These are phyloP conservation scores for Drosophila kokeensis DNA, from an alignment of 2,888 invertebrate species.

Conservation along the genomic window DNA sequence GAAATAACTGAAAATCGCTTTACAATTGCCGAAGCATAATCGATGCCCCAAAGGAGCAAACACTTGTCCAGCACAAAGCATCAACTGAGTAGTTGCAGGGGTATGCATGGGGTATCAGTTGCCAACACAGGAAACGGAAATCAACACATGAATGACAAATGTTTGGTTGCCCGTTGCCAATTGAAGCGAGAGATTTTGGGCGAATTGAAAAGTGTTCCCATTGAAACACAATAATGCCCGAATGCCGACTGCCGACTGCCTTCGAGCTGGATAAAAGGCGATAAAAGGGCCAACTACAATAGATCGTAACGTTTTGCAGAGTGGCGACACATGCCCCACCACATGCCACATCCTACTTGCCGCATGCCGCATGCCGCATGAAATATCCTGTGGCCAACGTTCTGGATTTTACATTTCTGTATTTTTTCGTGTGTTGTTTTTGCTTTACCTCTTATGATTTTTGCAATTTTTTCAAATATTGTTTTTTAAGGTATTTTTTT, in stretches of 20 bases:
- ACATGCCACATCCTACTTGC: constrained; percentile 21
- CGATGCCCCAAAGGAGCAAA: constrained; percentile 85
- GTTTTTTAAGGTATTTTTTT: constrained; percentile 22
- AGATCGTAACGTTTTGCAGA: constrained; percentile 43
- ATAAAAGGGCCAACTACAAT: constrained; percentile 74
- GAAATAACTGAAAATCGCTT: constrained; percentile 84
- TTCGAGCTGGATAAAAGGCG: constrained; percentile 44
- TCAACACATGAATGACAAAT: constrained; percentile 84
- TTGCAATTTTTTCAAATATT: constrained; percentile 15
- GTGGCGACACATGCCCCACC: constrained; percentile 37
- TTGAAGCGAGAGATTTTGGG: constrained; percentile 60
- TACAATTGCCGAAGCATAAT: constrained; percentile 84
- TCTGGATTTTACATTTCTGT: constrained; percentile 39
- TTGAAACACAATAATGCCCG: constrained; percentile 47
- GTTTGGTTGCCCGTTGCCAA: constrained; percentile 62
- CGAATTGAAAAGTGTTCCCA: constrained; percentile 47
- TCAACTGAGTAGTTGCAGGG: not conserved
- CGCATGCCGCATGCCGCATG: constrained; percentile 17
- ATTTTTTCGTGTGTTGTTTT: not conserved
- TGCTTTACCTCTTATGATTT: constrained; percentile 22
- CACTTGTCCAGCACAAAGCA: constrained; percentile 68
- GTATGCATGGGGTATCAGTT: not conserved
- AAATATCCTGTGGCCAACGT: constrained; percentile 26
- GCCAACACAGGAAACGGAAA: constrained; percentile 79
- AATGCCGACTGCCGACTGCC: constrained; percentile 8